phyloP scores from a whole-genome alignment of 2,888 invertebrate species.

The Lepidocyrtoides sp. region DNA sequence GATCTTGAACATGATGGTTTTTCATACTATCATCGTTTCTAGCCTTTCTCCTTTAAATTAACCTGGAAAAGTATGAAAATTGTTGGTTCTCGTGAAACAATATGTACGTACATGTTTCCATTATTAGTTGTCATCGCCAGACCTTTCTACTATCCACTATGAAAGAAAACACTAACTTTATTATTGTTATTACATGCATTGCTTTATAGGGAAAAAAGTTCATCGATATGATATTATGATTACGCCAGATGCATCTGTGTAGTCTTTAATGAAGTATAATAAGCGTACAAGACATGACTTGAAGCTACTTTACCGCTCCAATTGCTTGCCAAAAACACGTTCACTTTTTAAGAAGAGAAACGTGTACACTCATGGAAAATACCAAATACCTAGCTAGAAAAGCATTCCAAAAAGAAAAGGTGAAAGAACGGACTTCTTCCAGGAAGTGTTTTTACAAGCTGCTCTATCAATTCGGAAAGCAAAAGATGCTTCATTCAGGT shows the following conservation, averaged over 20 bases:
- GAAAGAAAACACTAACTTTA: not conserved
- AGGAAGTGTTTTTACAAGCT: not conserved
- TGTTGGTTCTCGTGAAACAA: slow-evolving; percentile 13
- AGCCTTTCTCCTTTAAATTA: slow-evolving; percentile 16
- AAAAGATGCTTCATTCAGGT: not conserved
- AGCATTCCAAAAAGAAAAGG: not conserved
- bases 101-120: not conserved
- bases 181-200: not conserved
- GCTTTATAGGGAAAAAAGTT: not conserved
- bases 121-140: slow-evolving; percentile 31
- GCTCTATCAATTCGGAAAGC: not conserved
- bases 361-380: slow-evolving; percentile 14
- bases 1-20: no score
- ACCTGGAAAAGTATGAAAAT: not conserved
- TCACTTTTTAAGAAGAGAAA: not conserved
- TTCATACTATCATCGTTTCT: no score
- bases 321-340: slow-evolving; percentile 15
- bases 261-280: not conserved
- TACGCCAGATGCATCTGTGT: not conserved
- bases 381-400: not conserved
- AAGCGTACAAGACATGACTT: not conserved
- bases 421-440: slow-evolving; percentile 11
- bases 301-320: slow-evolving; percentile 27
- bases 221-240: not conserved
- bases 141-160: not conserved